Conservation (phyloP, 2,888 invertebrate genomes). For the Tenthredo notha region DNA sequence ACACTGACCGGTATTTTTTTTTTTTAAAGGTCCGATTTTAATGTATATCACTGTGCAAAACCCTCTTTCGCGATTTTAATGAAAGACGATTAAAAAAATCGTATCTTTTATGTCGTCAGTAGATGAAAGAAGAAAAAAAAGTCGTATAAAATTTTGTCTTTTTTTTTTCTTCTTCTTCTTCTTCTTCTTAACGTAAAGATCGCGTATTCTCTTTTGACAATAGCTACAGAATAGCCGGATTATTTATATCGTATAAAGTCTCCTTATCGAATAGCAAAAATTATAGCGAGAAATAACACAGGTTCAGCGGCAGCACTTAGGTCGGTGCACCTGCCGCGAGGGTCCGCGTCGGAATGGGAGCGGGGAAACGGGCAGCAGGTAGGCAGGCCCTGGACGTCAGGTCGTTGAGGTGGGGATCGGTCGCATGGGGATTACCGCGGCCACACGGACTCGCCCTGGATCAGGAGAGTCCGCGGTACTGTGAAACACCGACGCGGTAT, state of each 20-base stretch:
- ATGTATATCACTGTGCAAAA: no score
- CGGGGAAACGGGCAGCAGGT: conserved; percentile 78
- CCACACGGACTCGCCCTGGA: conserved; percentile 46
- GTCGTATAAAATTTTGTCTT: no score
- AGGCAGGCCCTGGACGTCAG: conserved; percentile 77
- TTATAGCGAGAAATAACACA: conserved; percentile 29
- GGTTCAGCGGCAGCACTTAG: conserved; percentile 69
- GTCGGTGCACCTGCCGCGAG: conserved; percentile 78
- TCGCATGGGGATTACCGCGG: conserved; percentile 70
- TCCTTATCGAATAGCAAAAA: not conserved
- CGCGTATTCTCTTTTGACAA: not conserved
- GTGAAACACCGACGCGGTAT: not conserved
- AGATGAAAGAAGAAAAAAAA: no score
- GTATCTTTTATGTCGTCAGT: no score
- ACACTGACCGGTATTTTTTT: no score
- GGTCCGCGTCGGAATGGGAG: conserved; percentile 78
- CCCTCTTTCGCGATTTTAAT: no score
- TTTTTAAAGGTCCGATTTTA: no score
- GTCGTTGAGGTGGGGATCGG: conserved; percentile 76
- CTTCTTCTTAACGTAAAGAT: no score
- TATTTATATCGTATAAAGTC: not conserved
- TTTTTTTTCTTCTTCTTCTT: no score
- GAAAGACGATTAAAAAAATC: no score
- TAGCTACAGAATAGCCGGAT: no score
- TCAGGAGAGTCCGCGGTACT: conserved; percentile 2